phyloP scores from a whole-genome alignment of 1,140 invertebrate genomes.

The Asobara japonica region DNA sequence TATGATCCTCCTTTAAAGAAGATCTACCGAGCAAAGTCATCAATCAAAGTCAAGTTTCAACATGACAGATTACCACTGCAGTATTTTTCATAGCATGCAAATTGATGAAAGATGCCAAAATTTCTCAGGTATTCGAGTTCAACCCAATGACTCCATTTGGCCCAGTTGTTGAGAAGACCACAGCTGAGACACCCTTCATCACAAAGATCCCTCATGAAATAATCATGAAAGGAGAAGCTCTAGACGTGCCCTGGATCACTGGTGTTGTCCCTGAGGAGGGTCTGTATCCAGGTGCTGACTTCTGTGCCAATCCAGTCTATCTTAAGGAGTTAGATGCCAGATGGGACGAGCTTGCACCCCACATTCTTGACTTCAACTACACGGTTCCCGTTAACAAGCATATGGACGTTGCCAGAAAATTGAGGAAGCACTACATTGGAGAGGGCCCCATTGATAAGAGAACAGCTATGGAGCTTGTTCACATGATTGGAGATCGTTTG shows the following conservation, averaged over 20 bases:
- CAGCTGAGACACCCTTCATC: slow-evolving; percentile 68
- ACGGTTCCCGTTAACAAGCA: slow-evolving; percentile 63
- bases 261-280: slow-evolving; percentile 71
- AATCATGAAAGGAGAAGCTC: slow-evolving; percentile 63
- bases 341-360: slow-evolving; percentile 67
- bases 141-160: slow-evolving; percentile 74
- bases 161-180: slow-evolving; percentile 67
- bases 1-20: no score
- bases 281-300: slow-evolving; percentile 71
- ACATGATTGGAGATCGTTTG: slow-evolving; percentile 68
- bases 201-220: slow-evolving; percentile 68
- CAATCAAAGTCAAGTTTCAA: no score
- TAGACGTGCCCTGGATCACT: slow-evolving; percentile 70
- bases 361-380: slow-evolving; percentile 70
- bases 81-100: no score
- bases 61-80: no score
- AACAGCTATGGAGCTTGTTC: slow-evolving; percentile 49
- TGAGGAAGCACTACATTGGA: slow-evolving; percentile 67
- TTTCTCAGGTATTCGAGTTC: slow-evolving; percentile 63
- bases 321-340: slow-evolving; percentile 65
- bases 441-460: slow-evolving; percentile 53
- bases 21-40: no score
- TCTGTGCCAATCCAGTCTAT: slow-evolving; percentile 54
- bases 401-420: slow-evolving; percentile 57
- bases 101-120: slow-evolving; percentile 31